Base-by-base conservation (phyloP, 2,888 invertebrate genomes). In the Drosophila robusta region DNA sequence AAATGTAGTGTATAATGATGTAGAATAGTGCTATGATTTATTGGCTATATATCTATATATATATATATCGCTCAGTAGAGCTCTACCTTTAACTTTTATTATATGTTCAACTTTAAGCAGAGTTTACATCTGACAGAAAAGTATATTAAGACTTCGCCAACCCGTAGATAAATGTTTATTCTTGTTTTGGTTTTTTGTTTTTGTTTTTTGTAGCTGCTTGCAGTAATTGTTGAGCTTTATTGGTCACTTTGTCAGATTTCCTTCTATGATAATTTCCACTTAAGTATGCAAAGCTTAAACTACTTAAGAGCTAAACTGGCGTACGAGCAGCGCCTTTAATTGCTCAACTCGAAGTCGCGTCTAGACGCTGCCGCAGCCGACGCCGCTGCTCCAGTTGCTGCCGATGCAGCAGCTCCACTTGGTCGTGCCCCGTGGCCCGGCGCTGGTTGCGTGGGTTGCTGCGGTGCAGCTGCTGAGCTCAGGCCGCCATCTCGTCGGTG, bases 301-400 rank as follows among this genome's bases (percentile, higher is more conserved):
- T 60, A 46, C 47, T 61, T 56, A 54, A 56, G 38, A 38, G 41
- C 32, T 63, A 75, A 55, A 47, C 34, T 38, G 38, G 38, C 42
- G 39, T 12, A 42, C 9, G 34, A 26, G 52, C 42, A 32, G 52
- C 22, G 45, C 45, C 14, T 38, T 38, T 80, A 77, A 65, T 52
- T 56, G 50, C 16, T 51, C 51, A 66, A 46, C 46, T 50, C 12
- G 45, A 70, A 34, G 34, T 34, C 12, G 4, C 60, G 54, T 74
- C 29, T 18, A 56, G 58, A 24, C 42, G 38, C 9, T 57, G 45
- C 45, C 45, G 66, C n/a, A 82, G 24, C 29, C 64, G 62, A 34
- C 86, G 69, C 14, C 83, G 80, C 57, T 61, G 69, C 45, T 82
- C 57, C 50, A 86, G 26, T 0, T 80, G 80, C 80, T n/a, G 86